These are phyloP conservation scores for Aphelocoma californica DNA, from an alignment of 2,797 vertebrate species.

Conservation along the genomic window DNA sequence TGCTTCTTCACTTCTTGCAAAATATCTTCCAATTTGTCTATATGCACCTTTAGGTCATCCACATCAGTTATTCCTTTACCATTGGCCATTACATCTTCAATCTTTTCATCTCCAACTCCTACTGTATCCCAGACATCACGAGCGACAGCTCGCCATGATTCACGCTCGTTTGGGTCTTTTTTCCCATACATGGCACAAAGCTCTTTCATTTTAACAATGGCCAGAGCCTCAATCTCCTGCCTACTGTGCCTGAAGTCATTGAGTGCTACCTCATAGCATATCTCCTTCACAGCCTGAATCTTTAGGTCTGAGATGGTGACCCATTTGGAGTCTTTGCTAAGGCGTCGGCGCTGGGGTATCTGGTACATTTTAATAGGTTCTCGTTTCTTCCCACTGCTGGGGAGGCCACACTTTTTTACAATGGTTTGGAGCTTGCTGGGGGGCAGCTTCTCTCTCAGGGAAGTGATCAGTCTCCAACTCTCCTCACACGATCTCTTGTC, in stretches of 20 bases:
- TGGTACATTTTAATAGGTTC: slow-evolving; percentile 99
- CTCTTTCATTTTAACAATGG: slow-evolving; percentile 99
- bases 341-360: slow-evolving; percentile 92
- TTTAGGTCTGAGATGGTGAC: slow-evolving; percentile 98
- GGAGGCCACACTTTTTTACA: slow-evolving; percentile 98
- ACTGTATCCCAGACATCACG: slow-evolving; percentile 99
- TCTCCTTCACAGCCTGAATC: slow-evolving; percentile 99
- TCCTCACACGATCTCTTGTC: slow-evolving; percentile 99
- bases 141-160: slow-evolving; percentile 96
- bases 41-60: slow-evolving; percentile 95
- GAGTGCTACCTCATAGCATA: slow-evolving; percentile 97
- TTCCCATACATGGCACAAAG: slow-evolving; percentile 94
- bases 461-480: slow-evolving; percentile 99
- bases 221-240: slow-evolving; percentile 98
- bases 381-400: slow-evolving; percentile 97
- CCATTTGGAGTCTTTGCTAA: slow-evolving; percentile 98
- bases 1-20: slow-evolving; percentile 97
- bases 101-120: slow-evolving; percentile 93
- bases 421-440: slow-evolving; percentile 99
- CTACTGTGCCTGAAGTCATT: slow-evolving; percentile 97
- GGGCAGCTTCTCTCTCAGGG: slow-evolving; percentile 98
- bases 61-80: slow-evolving; percentile 82
- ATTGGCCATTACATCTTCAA: slow-evolving; percentile 86
- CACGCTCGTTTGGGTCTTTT: slow-evolving; percentile 96
- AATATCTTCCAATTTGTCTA: slow-evolving; percentile 97